Base-by-base conservation (phyloP, 2,888 invertebrate species). In the Cosmopolites sordidus region DNA sequence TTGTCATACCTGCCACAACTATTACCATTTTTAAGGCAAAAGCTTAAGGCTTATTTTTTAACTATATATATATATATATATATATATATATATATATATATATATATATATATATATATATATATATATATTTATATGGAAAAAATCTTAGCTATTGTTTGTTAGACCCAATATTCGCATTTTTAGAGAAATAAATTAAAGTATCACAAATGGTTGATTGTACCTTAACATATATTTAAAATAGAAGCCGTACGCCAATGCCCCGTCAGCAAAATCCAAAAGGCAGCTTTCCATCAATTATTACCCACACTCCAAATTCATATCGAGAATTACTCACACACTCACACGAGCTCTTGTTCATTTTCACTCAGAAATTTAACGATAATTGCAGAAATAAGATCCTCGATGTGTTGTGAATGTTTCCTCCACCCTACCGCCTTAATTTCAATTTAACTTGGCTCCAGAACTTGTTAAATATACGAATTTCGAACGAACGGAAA, bases 341-440 rank as follows among this genome's bases (percentile, higher is more conserved):
- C 54, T 51, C 43, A 43, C 43, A 43, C 40, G 33, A 59, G 58
- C 58, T 58, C 60, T 62, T 62, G 61, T 62, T 61, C 62, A 56
- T 54, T 61, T 60, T 51, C 42, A 43, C 50, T 51, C 51, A 51
- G 62, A 58, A 63, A 62, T 64, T 61, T 60, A 55, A 53, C 60
- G 58, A 63, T 62, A 61, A 64, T 64, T 62, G 60, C 61, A 62
- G 63, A 60, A 62, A 62, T 62, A 61, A 60, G 61, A 60, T 61
- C 60, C 59, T 60, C 58, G 60, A 64, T 62, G 62, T 62, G 63
- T 64, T 62, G 61, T 62, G 62, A 62, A 62, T 62, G 62, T 61
- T 62, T 55, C 50, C 55, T 43, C 41, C 55, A 50, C 51, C 51
- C 43, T n/a, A 50, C 41, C 55, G 44, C 48, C 42, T 56, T 52